These are phyloP conservation scores for Blera fallax DNA, from an alignment of 2,888 invertebrate genomes.

Conservation along the genomic window DNA sequence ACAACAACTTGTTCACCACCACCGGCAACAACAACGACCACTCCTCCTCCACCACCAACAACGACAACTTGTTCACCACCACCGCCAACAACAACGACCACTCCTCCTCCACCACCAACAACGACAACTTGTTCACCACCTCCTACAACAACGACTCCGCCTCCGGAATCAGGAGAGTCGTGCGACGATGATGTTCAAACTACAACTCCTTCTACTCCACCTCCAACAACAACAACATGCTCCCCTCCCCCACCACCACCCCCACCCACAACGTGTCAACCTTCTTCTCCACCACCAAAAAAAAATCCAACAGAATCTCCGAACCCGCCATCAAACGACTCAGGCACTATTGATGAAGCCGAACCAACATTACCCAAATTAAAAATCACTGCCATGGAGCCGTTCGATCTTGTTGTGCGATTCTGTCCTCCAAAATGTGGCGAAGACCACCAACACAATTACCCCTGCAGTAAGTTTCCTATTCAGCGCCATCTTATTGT, in stretches of 20 bases:
- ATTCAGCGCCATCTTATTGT: neutral
- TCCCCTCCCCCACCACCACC: neutral
- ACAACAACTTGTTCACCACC: neutral
- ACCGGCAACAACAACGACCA: neutral
- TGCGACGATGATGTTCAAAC: neutral
- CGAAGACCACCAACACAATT: constrained; percentile 76
- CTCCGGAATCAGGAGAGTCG: neutral
- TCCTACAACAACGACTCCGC: neutral
- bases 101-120: neutral
- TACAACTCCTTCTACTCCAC: neutral
- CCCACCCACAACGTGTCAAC: constrained; percentile 9
- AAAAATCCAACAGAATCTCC: constrained; percentile 70
- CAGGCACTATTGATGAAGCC: neutral
- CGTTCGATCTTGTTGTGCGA: constrained; percentile 77
- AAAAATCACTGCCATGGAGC: constrained; percentile 76
- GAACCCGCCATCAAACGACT: constrained; percentile 67
- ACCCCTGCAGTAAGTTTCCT: constrained; percentile 34
- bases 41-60: neutral
- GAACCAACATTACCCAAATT: constrained; percentile 75
- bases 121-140: neutral
- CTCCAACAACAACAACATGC: neutral
- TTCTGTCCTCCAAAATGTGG: constrained; percentile 76
- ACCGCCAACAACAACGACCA: neutral
- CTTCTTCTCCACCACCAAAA: neutral
- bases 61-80: neutral